phyloP scores from a whole-genome alignment of 2,113 vertebrate genomes.

The Polypterus senegalus region DNA sequence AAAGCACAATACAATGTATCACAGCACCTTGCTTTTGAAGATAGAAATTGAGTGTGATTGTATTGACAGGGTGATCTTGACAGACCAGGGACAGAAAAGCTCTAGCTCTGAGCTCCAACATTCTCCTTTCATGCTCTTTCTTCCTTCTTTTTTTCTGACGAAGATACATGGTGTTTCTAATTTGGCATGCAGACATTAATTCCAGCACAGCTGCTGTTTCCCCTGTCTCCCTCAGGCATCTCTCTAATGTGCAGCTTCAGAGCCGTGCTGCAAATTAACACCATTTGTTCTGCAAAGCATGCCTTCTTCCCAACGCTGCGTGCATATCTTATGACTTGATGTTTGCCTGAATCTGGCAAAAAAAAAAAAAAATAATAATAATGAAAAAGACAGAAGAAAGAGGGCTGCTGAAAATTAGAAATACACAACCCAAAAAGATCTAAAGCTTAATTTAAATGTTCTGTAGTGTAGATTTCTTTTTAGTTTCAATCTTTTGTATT shows the following conservation, averaged over 20 bases:
- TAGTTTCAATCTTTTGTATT: constrained; percentile 7
- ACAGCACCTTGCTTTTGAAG: neutral
- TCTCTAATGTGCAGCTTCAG: constrained; percentile 71
- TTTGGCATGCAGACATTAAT: constrained; percentile 78
- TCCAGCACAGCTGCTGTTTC: constrained; percentile 77
- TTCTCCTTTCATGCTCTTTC: constrained; percentile 23
- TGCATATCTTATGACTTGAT: constrained; percentile 59
- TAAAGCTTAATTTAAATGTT: constrained; percentile 12
- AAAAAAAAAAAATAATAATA: constrained; percentile 14
- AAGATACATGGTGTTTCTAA: constrained; percentile 75
- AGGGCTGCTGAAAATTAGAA: constrained; percentile 11
- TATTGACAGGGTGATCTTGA: constrained; percentile 2
- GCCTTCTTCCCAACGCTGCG: constrained; percentile 68
- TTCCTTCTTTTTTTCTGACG: constrained; percentile 52
- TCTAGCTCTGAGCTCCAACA: constrained; percentile 1
- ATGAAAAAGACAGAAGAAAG: constrained; percentile 1
- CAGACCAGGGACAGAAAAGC: neutral
- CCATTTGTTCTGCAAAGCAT: constrained; percentile 86
- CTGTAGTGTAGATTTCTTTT: constrained; percentile 7
- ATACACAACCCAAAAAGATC: constrained; percentile 17
- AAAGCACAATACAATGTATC: neutral
- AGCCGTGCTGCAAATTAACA: constrained; percentile 82
- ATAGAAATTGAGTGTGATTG: neutral
- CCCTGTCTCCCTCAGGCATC: constrained; percentile 67
- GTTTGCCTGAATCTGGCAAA: constrained; percentile 45